Evolutionary conservation across 2,113 vertebrate species (phyloP), one percentile per base, ranked within the genome.

Genomic region (Silurus glanis): DNA sequence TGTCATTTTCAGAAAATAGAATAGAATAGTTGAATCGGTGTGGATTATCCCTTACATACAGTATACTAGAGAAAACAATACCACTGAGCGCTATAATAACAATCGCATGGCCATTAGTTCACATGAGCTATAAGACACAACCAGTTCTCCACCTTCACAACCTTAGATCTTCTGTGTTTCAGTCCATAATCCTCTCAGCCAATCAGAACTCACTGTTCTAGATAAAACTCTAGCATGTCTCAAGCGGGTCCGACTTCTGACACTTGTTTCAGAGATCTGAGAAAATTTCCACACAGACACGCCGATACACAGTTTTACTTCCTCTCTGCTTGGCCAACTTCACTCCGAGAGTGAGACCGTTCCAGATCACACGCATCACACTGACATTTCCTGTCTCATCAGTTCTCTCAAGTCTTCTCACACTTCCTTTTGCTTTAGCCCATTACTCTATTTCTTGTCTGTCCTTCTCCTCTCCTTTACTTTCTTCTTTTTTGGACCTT

Each of bases 191-290:
- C 56, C 78, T 80, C 1, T 47, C 28, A 80, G 56, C 78, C 78
- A 47, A 80, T 61, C 56, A 61, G 56, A 61, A 28, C 6, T 28
- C 19, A 23, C 28, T 47, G 17, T 37, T 47, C 56, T 14, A 59
- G 28, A 80, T 61, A 61, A 80, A 61, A 61, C 56, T 23, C 19
- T 14, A 61, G 37, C 28, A 47, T 47, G 28, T 80, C 78, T 61
- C 56, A 47, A 17, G 58, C 1, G 78, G 56, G 58, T 61, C 56
- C 45, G 56, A 23, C 47, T 80, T 80, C 9, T 80, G 78, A 61
- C 56, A 80, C 78, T 45, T 59, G 25, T 79, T 59, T 79, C 78
- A 80, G 56, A 80, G 78, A 80, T 59, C 56, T 80, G 56, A 80
- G 28, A 61, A 45, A 61, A 80, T 45, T 61, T 37, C 58, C 56